phyloP scores from a whole-genome alignment of 2,113 vertebrate genomes.

The Speoplatyrhinus poulsoni region DNA sequence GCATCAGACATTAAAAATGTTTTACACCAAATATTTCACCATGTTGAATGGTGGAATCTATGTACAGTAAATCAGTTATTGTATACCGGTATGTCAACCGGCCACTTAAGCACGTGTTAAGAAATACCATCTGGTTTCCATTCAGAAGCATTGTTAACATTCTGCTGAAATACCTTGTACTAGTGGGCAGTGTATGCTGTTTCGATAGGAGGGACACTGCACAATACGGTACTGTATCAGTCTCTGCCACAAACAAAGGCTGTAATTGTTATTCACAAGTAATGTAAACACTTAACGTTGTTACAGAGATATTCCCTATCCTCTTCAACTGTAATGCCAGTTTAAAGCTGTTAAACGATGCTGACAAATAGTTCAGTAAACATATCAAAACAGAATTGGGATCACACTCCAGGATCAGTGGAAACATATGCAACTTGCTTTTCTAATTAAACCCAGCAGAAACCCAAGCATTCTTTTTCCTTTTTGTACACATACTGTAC shows the following conservation, averaged over 20 bases:
- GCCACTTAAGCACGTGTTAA: conserved; percentile 40
- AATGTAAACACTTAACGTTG: conserved; percentile 4
- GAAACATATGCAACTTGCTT: conserved; percentile 46
- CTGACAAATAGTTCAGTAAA: conserved; percentile 43
- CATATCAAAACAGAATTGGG: conserved; percentile 37
- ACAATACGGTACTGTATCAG: conserved; percentile 1
- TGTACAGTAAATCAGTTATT: conserved; percentile 22
- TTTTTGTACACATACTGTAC: too few relatives aligned
- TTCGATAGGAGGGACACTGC: conserved; percentile 25
- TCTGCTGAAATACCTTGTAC: conserved; percentile 41
- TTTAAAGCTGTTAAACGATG: conserved; percentile 14
- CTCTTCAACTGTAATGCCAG: conserved; percentile 8
- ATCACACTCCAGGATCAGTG: conserved; percentile 25
- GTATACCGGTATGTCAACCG: conserved; percentile 2
- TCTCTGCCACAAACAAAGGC: not conserved
- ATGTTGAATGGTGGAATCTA: conserved; percentile 26
- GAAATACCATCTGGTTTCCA: conserved; percentile 62
- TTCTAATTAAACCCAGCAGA: conserved; percentile 53
- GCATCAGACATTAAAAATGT: not conserved
- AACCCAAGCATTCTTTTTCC: not conserved
- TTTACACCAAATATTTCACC: not conserved
- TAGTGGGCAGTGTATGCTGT: conserved; percentile 27
- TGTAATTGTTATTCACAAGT: not conserved
- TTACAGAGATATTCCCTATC: conserved; percentile 2
- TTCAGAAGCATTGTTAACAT: conserved; percentile 53